Base-by-base conservation (phyloP, 1,140 invertebrate species). In the Dufourea novaeangliae region DNA sequence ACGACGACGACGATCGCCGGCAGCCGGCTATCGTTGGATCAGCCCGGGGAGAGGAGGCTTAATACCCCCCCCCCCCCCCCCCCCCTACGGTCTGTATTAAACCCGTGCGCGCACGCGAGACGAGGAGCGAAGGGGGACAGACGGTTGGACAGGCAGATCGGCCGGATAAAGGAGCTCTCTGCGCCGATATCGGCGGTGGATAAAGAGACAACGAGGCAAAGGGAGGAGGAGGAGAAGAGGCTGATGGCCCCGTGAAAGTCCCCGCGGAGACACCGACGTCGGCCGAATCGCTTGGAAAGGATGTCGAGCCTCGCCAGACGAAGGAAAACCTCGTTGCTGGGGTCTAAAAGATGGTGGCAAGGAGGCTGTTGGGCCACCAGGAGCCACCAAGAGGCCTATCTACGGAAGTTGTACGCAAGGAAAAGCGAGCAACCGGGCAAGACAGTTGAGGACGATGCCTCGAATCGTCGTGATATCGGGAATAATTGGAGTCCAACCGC, bases 311-410 rank as follows among this genome's bases (percentile, higher is more conserved):
- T 92, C 32, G 90, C 91, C n/a, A 86, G 84, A 44, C 86, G 91
- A 66, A 82, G 90, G 68, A 86, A 85, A 12, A 89, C 88, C 37
- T 87, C 87, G 59, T 76, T 92, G 29, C 88, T 92, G 39, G 92
- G 92, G 14, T 92, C 92, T 37, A 87, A 90, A 74, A 84, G 92
- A 79, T 93, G 92, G 92, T 93, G 92, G 91, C 87, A 88, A 25
- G 91, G 91, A 56, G 91, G 91, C 27, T 93, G 92, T 37, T 93
- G 92, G 92, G 89, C 91, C 29, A 92, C 90, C n/a, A 87, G 91
- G 7, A 86, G 90, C 67, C 92, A 93, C 69, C 92, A 93, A 67
- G 92, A 93, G 73, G 91, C 92, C 12, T 92, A 92, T 56, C 84
- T 92, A n/a, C 87, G 92, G 7, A 90, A 88, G 37, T 85, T 92